phyloP scores from a whole-genome alignment of 2,888 invertebrate species.

The Tipula unca region DNA sequence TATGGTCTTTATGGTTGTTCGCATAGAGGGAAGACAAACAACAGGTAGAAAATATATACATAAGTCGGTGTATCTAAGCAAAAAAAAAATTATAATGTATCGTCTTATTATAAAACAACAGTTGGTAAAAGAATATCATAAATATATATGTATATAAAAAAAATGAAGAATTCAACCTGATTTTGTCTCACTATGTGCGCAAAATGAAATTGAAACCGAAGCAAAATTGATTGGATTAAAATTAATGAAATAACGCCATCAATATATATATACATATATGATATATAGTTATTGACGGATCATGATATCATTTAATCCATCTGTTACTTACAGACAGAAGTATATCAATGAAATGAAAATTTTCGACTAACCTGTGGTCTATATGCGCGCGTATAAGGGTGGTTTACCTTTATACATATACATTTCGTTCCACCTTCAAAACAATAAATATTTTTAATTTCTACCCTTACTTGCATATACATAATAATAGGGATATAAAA shows the following conservation, averaged over 20 bases:
- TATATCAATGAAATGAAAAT: background rate
- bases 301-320: background rate
- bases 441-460: background rate
- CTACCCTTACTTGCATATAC: background rate
- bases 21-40: background rate
- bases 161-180: background rate
- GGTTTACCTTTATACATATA: background rate
- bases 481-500: background rate
- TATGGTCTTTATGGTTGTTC: background rate
- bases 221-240: background rate
- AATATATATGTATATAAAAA: too few relatives aligned
- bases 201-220: background rate
- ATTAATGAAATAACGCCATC: slow-evolving; percentile 14
- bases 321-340: background rate
- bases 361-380: background rate
- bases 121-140: background rate
- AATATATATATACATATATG: too few relatives aligned
- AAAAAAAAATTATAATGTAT: background rate
- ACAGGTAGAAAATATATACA: background rate
- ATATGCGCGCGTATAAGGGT: background rate
- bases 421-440: background rate
- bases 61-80: background rate
- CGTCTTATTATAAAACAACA: background rate
- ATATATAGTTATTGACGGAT: background rate
- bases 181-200: background rate